Evolutionary conservation across 2,888 invertebrate genomes (phyloP).

Genomic region (Dryadula phaetusa): DNA sequence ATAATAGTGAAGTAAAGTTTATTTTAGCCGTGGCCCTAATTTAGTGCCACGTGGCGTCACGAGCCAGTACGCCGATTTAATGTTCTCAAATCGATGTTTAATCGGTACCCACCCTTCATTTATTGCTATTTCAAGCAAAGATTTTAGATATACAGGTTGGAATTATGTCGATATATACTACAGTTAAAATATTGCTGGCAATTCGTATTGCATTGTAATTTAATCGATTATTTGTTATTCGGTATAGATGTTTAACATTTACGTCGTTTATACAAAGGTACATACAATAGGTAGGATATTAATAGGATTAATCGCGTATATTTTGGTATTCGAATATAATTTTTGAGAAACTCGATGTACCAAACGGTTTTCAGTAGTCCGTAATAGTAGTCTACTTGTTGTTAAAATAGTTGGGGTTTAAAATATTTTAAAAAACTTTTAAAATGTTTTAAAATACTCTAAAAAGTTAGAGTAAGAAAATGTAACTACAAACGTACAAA

Average conservation of each 20-base stretch:
- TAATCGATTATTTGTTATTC: neutral
- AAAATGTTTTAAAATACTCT: too few relatives aligned
- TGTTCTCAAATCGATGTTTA: conserved; percentile 77
- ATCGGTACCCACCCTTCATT: conserved; percentile 61
- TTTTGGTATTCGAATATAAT: neutral
- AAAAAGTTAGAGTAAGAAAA: too few relatives aligned
- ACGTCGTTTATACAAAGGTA: too few relatives aligned
- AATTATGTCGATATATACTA: conserved; percentile 25
- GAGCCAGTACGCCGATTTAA: conserved; percentile 71
- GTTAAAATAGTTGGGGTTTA: too few relatives aligned
- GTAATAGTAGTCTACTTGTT: too few relatives aligned
- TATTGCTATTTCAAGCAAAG: conserved; percentile 41
- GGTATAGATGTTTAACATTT: too few relatives aligned
- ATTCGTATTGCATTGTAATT: neutral
- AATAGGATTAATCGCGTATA: neutral
- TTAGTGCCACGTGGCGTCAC: conserved; percentile 63
- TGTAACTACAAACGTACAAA: too few relatives aligned
- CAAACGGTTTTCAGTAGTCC: too few relatives aligned
- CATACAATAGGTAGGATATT: too few relatives aligned
- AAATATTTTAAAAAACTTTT: too few relatives aligned
- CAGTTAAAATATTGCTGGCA: neutral
- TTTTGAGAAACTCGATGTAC: too few relatives aligned
- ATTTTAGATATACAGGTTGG: conserved; percentile 23
- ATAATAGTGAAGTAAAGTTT: conserved; percentile 31
- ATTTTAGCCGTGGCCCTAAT: conserved; percentile 42